phyloP scores from a whole-genome alignment of 2,797 vertebrate species.

The Myotis planiceps region DNA sequence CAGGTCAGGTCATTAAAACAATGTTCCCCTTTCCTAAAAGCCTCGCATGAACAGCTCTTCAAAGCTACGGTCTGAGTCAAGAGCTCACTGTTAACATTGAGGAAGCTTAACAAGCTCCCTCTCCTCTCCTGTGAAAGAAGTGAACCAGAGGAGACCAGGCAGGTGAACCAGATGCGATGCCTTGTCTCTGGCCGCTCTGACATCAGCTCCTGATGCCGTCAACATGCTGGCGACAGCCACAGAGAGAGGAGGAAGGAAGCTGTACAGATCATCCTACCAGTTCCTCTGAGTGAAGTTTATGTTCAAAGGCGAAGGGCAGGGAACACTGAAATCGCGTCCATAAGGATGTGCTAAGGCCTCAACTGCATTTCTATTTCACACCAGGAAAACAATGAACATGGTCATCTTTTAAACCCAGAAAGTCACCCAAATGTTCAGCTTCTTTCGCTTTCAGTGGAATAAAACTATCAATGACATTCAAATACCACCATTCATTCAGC shows the following conservation, averaged over 20 bases:
- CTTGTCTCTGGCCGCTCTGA: neutral
- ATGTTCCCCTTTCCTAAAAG: conserved; percentile 51
- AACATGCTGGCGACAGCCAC: neutral
- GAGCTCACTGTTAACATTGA: conserved; percentile 3
- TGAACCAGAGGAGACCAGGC: neutral
- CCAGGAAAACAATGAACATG: neutral
- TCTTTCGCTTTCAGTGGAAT: neutral
- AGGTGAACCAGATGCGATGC: neutral
- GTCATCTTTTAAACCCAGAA: neutral
- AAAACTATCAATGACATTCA: conserved; percentile 27
- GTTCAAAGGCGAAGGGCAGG: neutral
- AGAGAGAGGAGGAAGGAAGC: neutral
- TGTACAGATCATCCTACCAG: neutral
- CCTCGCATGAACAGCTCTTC: conserved; percentile 34
- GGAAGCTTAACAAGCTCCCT: neutral
- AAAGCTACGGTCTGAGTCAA: conserved; percentile 31
- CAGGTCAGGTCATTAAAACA: conserved; percentile 63
- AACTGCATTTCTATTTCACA: neutral
- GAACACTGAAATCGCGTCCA: neutral
- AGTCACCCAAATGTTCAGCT: neutral
- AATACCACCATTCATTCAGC: conserved; percentile 23
- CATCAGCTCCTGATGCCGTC: neutral
- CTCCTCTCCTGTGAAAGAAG: neutral
- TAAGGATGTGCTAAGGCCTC: neutral
- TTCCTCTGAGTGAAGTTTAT: neutral